These are phyloP conservation scores for Myrmophylax atrothorax DNA, from an alignment of 2,113 vertebrate species.

Conservation along the genomic window DNA sequence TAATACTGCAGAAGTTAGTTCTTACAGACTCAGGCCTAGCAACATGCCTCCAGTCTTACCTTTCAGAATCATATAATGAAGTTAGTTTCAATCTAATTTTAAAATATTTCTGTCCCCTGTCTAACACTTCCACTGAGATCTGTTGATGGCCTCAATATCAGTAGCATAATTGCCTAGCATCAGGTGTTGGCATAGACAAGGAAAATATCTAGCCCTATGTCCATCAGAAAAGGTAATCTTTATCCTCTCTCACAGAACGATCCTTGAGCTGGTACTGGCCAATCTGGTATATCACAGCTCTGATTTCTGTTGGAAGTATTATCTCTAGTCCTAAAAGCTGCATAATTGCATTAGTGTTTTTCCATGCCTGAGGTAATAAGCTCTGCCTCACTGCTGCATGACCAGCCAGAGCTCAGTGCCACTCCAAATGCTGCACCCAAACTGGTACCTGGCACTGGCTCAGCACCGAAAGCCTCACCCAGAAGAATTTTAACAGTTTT, in stretches of 20 bases:
- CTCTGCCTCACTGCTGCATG: background rate
- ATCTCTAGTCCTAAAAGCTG: constrained; percentile 29
- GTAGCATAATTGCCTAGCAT: background rate
- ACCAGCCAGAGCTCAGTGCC: background rate
- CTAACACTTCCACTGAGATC: background rate
- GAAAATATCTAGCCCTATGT: background rate
- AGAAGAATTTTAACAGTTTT: background rate
- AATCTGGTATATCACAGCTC: background rate
- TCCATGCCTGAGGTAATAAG: constrained; percentile 39
- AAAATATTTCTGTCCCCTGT: background rate
- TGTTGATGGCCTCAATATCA: background rate
- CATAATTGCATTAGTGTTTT: constrained; percentile 11
- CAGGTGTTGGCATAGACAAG: background rate
- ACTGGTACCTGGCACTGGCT: background rate
- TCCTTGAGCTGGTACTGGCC: background rate
- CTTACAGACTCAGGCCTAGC: background rate
- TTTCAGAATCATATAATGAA: background rate
- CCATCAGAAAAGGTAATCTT: background rate
- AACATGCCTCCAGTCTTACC: background rate
- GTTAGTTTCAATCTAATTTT: background rate
- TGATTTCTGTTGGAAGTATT: constrained; percentile 39
- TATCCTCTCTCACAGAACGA: background rate
- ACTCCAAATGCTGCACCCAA: background rate
- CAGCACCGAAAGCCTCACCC: background rate
- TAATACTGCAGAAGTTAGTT: background rate